Conservation (phyloP, 2,888 invertebrate genomes). For the Girardia tigrina region DNA sequence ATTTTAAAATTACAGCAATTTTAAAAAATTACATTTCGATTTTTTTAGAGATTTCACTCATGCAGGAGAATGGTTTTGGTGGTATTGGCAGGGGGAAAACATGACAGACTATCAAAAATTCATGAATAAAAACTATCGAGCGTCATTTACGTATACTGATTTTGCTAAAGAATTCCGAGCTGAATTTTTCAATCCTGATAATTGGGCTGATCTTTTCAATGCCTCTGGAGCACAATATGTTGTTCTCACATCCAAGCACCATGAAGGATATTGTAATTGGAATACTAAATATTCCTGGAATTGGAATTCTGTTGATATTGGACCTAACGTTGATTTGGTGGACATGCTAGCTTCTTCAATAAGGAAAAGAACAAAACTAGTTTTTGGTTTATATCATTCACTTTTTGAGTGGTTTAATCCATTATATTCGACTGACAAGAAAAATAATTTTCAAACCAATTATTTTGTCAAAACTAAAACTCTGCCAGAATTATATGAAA, state of each 20-base stretch:
- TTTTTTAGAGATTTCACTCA: constrained; percentile 36
- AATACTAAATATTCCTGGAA: constrained; percentile 68
- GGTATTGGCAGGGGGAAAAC: constrained; percentile 57
- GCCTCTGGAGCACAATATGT: constrained; percentile 74
- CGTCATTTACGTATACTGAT: constrained; percentile 74
- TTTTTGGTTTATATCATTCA: constrained; percentile 52
- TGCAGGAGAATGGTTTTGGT: constrained; percentile 74
- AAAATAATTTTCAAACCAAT: constrained; percentile 38
- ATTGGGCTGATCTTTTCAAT: constrained; percentile 70
- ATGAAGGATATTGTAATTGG: constrained; percentile 71
- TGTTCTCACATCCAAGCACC: constrained; percentile 72
- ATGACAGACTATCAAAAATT: constrained; percentile 52
- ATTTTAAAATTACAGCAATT: no score
- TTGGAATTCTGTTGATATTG: constrained; percentile 63
- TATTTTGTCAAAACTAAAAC: constrained; percentile 41
- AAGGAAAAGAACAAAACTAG: constrained; percentile 46
- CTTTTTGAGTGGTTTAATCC: constrained; percentile 50
- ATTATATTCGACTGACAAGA: constrained; percentile 43
- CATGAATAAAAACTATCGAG: constrained; percentile 69
- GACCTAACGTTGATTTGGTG: constrained; percentile 31
- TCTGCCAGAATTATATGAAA: constrained; percentile 61
- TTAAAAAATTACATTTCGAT: no score
- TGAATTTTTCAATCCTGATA: constrained; percentile 68
- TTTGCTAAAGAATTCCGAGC: constrained; percentile 71
- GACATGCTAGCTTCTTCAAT: constrained; percentile 55